A percentile compares a stretch with the other conserved stretches of the same genome.
Conservation (phyloP, 2,113 vertebrate genomes). For the Lampris megalopsis region DNA sequence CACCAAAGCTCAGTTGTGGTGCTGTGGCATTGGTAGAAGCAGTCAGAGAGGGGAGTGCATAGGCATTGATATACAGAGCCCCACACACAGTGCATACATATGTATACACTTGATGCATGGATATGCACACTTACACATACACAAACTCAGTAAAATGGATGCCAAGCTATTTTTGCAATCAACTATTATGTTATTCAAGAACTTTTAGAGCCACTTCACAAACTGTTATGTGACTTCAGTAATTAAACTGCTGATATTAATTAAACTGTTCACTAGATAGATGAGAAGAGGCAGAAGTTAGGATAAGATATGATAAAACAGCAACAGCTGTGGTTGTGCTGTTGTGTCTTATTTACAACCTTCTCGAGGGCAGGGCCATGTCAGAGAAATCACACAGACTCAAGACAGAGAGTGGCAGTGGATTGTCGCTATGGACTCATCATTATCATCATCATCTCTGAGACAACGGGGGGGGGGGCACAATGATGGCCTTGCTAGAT, state of each 20-base stretch:
- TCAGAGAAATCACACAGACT: constrained; percentile 40
- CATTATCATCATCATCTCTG: constrained; percentile 44
- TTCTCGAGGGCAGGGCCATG: constrained; percentile 50
- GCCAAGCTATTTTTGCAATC: too few relatives aligned
- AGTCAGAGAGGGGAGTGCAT: constrained; percentile 4
- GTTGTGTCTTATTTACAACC: constrained; percentile 63
- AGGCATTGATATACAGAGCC: constrained; percentile 30
- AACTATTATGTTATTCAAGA: too few relatives aligned
- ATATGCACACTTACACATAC: too few relatives aligned
- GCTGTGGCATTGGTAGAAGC: constrained; percentile 16
- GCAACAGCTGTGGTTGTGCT: constrained; percentile 35
- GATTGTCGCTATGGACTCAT: constrained; percentile 57
- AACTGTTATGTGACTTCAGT: too few relatives aligned
- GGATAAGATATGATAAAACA: constrained; percentile 28
- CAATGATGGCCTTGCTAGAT: constrained; percentile 10
- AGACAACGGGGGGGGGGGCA: constrained; percentile 20
- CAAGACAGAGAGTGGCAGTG: constrained; percentile 36
- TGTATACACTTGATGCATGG: too few relatives aligned
- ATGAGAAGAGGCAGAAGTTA: too few relatives aligned
- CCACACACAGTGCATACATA: background rate
- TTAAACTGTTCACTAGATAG: background rate
- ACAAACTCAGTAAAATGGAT: too few relatives aligned
- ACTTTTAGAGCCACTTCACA: too few relatives aligned
- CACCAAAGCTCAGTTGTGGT: constrained; percentile 46
- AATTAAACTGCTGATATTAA: too few relatives aligned